Evolutionary conservation across 92 coral and sea anemone species (phyloP).

Genomic region (Phenganax subtilis): DNA sequence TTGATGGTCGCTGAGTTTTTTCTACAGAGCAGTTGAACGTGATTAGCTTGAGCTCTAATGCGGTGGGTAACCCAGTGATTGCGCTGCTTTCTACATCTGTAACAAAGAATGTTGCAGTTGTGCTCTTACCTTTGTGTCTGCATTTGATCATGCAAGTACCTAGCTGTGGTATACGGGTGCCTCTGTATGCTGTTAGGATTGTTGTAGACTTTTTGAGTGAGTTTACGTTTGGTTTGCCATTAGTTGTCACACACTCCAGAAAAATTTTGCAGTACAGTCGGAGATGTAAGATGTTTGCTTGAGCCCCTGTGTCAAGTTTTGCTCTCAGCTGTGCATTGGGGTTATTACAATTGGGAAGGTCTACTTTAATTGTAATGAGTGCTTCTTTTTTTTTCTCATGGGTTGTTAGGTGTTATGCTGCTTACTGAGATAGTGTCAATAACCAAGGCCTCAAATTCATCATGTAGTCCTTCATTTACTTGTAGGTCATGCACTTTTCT

Average conservation of each 20-base stretch:
- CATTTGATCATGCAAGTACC: constrained; percentile 45
- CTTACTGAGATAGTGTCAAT: constrained; percentile 18
- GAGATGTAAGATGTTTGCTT: constrained; percentile 48
- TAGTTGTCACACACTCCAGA: constrained; percentile 32
- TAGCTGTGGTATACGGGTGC: constrained; percentile 42
- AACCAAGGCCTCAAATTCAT: constrained; percentile 13
- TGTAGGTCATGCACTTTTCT: constrained; percentile 9
- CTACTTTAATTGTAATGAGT: constrained; percentile 40
- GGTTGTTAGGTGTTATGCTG: neutral
- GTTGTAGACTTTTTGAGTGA: constrained; percentile 39
- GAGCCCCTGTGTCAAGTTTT: constrained; percentile 48
- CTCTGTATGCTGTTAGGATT: constrained; percentile 51
- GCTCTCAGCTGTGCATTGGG: neutral
- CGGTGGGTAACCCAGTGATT: constrained; percentile 49
- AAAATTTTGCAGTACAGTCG: constrained; percentile 43
- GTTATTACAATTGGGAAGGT: neutral
- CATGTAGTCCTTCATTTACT: constrained; percentile 3
- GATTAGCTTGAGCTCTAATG: constrained; percentile 45
- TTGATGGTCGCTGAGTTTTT: constrained; percentile 19
- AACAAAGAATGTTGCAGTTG: constrained; percentile 50
- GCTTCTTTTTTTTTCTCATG: constrained; percentile 15
- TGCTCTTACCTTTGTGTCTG: constrained; percentile 20
- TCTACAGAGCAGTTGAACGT: constrained; percentile 50
- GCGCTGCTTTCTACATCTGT: constrained; percentile 47
- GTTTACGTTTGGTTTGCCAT: constrained; percentile 36